A percentile compares a stretch with the other conserved stretches of the same genome.
phyloP scores from a whole-genome alignment of 2,888 invertebrate species.

The Andrena haemorrhoa region DNA sequence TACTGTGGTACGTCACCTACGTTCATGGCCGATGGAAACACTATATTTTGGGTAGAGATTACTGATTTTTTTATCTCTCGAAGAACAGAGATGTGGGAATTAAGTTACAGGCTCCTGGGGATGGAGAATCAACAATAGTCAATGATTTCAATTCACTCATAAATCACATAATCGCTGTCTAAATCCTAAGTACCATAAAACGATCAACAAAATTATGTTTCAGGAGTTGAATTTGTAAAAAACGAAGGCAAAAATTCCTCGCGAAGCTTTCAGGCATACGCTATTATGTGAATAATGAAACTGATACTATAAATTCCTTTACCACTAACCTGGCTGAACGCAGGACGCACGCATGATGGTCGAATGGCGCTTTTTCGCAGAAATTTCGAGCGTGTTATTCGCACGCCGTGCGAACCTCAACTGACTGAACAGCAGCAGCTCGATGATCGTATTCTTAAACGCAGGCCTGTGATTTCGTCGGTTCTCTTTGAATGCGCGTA shows the following conservation, averaged over 20 bases:
- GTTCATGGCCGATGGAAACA: no score
- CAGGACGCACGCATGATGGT: conserved; percentile 12
- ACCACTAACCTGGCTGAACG: conserved; percentile 22
- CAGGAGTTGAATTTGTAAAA: no score
- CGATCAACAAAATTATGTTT: no score
- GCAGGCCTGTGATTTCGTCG: conserved; percentile 11
- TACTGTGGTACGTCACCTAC: no score
- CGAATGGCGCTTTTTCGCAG: conserved; percentile 15
- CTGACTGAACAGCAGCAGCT: conserved; percentile 14
- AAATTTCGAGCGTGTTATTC: conserved; percentile 24
- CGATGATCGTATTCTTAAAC: conserved; percentile 17
- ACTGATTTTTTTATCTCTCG: no score
- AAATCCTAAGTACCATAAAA: no score
- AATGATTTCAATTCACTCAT: background rate
- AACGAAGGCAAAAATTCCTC: background rate
- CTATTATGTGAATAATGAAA: no score
- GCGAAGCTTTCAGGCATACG: no score
- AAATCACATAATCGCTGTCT: background rate
- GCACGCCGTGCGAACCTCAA: conserved; percentile 13
- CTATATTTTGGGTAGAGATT: no score
- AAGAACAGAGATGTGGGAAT: no score
- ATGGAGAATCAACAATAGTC: background rate
- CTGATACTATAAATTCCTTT: conserved; percentile 11
- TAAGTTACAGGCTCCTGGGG: no score
- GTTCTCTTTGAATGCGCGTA: conserved; percentile 3